Conservation (phyloP, 2,888 invertebrate species). For the Eupithecia vulgata region DNA sequence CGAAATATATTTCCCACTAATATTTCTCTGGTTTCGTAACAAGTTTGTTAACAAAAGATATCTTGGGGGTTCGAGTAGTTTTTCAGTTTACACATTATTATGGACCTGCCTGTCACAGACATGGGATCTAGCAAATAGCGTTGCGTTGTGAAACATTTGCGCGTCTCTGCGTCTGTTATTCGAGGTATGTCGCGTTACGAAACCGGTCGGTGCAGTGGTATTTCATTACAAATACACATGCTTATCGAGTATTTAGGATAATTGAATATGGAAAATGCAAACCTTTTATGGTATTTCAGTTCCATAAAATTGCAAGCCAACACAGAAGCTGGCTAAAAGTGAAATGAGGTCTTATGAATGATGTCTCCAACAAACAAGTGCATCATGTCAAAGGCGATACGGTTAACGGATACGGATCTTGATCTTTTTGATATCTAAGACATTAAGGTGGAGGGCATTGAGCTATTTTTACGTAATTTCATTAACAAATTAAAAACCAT, state of each 20-base stretch:
- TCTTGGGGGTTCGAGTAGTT: background rate
- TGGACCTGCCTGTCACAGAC: slow-evolving; percentile 5
- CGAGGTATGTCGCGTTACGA: slow-evolving; percentile 46
- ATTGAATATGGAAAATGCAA: slow-evolving; percentile 1
- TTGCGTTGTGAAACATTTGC: slow-evolving; percentile 53
- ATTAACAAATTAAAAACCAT: slow-evolving; percentile 14
- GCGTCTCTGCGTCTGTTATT: slow-evolving; percentile 47
- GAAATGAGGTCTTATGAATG: background rate
- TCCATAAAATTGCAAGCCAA: background rate
- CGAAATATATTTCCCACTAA: background rate
- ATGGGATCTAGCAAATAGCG: slow-evolving; percentile 9
- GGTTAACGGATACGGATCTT: background rate
- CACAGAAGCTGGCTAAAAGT: background rate
- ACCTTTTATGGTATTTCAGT: slow-evolving; percentile 4
- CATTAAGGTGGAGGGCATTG: background rate
- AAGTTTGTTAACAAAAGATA: background rate
- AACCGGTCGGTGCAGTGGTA: slow-evolving; percentile 46
- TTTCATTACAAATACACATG: slow-evolving; percentile 46
- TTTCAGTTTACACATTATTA: background rate
- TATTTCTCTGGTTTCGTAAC: background rate
- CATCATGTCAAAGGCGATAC: background rate
- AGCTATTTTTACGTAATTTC: background rate
- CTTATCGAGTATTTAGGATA: slow-evolving; percentile 43
- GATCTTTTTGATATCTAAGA: background rate
- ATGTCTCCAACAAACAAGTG: background rate